Base-by-base conservation (phyloP, 2,888 invertebrate genomes). In the Hemaris fuciformis region DNA sequence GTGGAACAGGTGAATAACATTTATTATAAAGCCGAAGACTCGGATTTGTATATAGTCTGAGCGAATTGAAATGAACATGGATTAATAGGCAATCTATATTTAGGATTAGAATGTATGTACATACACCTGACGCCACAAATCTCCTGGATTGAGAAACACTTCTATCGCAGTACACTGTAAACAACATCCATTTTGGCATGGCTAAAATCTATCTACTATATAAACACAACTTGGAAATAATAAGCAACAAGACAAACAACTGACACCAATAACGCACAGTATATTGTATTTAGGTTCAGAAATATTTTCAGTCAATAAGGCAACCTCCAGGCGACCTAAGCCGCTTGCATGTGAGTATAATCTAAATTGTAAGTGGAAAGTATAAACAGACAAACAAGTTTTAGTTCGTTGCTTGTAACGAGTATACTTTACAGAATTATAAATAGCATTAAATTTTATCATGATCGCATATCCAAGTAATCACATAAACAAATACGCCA, bases 301-400 rank as follows among this genome's bases (percentile, higher is more conserved):
- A 48, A 25, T 27, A 45, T 22, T 45, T 22, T 22, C 10, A 45
- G 25, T 48, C 15, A 27, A 15, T 15, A 48, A 31, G 7, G 27
- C 53, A 20, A 31, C 53, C 31, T 31, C 10, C 10, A 27, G 15
- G 31, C 27, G 53, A 53, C 10, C 31, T 53, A 53, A 31, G 31
- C 53, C 27, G 27, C 4, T 53, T 53, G 53, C 48, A 25, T 25
- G n/a, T n/a, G 15, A 22, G n/a, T 45, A 23, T 46, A 18, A 53
- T 53, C 53, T 53, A 53, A 53, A 53, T 27, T 27, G 27, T 53
- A 53, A 53, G 31, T 53, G 31, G 27, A 53, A 31, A 53, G 27
- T 53, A 53, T 53, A 53, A 31, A 53, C 18, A 31, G 45, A 45
- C 46, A 46, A 53, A 53, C 53, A 53, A 25, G 48, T 27, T 53